These are phyloP conservation scores for Lamellibrachia columna DNA, from an alignment of 2,888 invertebrate species.

Conservation along the genomic window DNA sequence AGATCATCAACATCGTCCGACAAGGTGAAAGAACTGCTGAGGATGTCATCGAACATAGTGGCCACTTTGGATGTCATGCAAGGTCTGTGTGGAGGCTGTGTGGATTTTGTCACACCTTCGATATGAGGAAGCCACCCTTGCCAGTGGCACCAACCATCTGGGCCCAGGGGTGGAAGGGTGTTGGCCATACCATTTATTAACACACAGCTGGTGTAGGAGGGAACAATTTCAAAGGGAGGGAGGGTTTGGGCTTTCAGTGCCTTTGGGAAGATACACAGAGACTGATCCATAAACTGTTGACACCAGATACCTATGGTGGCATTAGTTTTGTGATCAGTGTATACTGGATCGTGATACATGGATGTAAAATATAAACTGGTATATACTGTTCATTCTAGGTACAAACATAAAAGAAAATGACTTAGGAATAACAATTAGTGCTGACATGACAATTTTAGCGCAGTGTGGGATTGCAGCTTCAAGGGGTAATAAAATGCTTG, in stretches of 20 bases:
- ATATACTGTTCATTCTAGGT: no score
- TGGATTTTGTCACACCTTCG: constrained; percentile 2
- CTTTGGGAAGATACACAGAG: not conserved
- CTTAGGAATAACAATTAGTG: no score
- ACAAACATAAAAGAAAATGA: no score
- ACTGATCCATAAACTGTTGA: not conserved
- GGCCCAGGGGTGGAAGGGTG: not conserved
- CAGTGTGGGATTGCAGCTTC: no score
- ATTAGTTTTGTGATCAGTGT: not conserved
- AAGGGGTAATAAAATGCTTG: no score
- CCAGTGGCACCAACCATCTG: not conserved
- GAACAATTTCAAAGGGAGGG: not conserved
- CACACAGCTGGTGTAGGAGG: not conserved
- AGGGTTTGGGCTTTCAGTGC: not conserved
- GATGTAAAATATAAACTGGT: no score
- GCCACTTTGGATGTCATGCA: not conserved
- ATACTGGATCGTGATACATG: no score
- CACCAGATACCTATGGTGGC: not conserved
- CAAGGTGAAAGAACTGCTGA: not conserved
- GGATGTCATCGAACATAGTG: not conserved
- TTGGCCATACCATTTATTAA: constrained; percentile 10
- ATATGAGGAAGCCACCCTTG: constrained; percentile 8
- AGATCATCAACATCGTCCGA: not conserved
- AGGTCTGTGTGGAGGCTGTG: not conserved
- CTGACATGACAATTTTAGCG: no score